Percentiles rank a stretch among this genome's conserved stretches.
phyloP scores from a whole-genome alignment of 2,888 invertebrate species.

The Ellobium chinense region DNA sequence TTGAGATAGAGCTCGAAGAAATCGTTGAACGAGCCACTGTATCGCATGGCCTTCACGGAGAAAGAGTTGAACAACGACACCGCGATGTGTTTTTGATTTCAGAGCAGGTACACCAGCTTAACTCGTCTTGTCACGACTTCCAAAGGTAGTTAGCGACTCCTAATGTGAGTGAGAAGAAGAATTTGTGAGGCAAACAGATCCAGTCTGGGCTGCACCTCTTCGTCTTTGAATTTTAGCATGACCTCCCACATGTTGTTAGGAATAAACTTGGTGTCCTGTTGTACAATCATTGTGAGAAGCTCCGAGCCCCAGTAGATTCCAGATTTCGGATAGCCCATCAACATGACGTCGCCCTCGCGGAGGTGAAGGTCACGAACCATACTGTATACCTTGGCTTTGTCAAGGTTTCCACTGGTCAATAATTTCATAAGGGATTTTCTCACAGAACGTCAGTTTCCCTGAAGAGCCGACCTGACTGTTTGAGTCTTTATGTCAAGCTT shows the following conservation, averaged over 20 bases:
- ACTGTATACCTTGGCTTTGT: too few relatives aligned
- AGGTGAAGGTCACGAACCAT: neutral
- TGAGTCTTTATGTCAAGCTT: too few relatives aligned
- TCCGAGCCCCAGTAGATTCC: constrained; percentile 14
- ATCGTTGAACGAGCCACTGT: constrained; percentile 6
- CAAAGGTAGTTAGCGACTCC: neutral
- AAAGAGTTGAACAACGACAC: neutral
- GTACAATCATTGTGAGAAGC: neutral
- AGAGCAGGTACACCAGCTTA: constrained; percentile 13
- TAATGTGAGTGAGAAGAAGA: neutral
- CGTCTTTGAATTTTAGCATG: constrained; percentile 1
- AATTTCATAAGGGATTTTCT: too few relatives aligned
- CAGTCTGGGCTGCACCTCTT: neutral
- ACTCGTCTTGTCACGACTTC: neutral
- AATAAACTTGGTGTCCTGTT: constrained; percentile 2
- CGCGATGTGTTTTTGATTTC: constrained; percentile 5
- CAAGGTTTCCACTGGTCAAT: too few relatives aligned
- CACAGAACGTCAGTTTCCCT: too few relatives aligned
- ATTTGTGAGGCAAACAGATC: neutral
- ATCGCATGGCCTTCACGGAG: neutral
- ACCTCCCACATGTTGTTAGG: neutral
- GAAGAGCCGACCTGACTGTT: too few relatives aligned
- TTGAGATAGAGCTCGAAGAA: constrained; percentile 4
- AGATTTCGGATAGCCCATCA: constrained; percentile 3
- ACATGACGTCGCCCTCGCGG: constrained; percentile 10